Conservation (phyloP, 1,140 invertebrate species). For the Cotesia chilonis region DNA sequence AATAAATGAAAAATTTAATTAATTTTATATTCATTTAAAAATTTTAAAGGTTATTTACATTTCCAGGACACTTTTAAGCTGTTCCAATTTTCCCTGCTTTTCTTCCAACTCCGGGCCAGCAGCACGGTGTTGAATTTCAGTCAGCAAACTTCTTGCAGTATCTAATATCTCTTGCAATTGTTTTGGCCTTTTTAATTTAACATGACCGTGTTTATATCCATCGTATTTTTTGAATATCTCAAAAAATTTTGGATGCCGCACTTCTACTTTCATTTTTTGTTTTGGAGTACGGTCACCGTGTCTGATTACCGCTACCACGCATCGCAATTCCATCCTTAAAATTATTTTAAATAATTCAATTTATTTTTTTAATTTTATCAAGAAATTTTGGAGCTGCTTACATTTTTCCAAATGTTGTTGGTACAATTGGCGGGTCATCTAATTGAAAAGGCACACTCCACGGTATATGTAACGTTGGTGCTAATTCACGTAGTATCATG, state of each 20-base stretch:
- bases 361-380: not conserved
- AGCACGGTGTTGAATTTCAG: slow-evolving; percentile 85
- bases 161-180: slow-evolving; percentile 98
- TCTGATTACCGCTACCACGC: slow-evolving; percentile 97
- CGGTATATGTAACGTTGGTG: slow-evolving; percentile 94
- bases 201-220: slow-evolving; percentile 92
- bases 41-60: slow-evolving; percentile 78
- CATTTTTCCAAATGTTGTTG: slow-evolving; percentile 99
- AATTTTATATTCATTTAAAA: not conserved
- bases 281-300: slow-evolving; percentile 99
- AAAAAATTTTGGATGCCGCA: slow-evolving; percentile 99
- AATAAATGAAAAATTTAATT: not conserved
- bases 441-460: slow-evolving; percentile 96
- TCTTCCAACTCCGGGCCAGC: slow-evolving; percentile 95
- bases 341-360: slow-evolving; percentile 32
- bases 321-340: slow-evolving; percentile 92
- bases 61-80: slow-evolving; percentile 97
- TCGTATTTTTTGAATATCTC: slow-evolving; percentile 98
- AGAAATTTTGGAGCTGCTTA: slow-evolving; percentile 55
- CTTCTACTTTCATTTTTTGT: slow-evolving; percentile 99
- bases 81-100: slow-evolving; percentile 95
- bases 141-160: slow-evolving; percentile 87
- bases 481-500: slow-evolving; percentile 91
- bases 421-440: slow-evolving; percentile 98
- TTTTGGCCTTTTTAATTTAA: slow-evolving; percentile 97